Evolutionary conservation across 2,113 vertebrate species (phyloP).

Genomic region (Tragulus kanchil): DNA sequence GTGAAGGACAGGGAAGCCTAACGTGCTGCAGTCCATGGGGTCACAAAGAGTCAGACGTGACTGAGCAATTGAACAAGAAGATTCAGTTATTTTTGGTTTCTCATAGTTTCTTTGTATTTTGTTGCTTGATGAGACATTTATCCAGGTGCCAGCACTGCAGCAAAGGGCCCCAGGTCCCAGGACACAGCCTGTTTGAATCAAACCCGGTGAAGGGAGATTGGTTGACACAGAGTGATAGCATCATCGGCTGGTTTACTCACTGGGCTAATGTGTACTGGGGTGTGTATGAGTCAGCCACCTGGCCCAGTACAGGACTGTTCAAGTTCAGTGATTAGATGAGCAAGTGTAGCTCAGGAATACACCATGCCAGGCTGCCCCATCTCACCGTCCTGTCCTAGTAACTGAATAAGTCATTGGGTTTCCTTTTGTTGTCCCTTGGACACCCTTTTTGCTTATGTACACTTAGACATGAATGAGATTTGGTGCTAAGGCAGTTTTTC

Average conservation of each 20-base stretch:
- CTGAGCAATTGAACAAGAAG: too few relatives aligned
- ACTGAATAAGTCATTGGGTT: neutral
- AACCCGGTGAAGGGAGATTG: neutral
- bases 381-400: neutral
- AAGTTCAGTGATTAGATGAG: neutral
- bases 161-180: too few relatives aligned
- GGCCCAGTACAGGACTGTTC: rapidly evolving
- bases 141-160: too few relatives aligned
- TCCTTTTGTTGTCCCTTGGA: neutral
- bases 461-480: conserved; percentile 59
- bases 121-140: too few relatives aligned
- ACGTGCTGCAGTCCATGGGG: too few relatives aligned
- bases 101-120: too few relatives aligned
- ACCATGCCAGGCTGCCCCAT: too few relatives aligned
- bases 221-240: too few relatives aligned
- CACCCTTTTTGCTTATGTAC: neutral
- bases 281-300: rapidly evolving
- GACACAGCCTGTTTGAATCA: too few relatives aligned
- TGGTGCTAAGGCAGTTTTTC: conserved; percentile 45
- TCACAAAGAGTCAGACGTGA: too few relatives aligned
- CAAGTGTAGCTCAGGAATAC: neutral
- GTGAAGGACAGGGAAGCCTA: too few relatives aligned
- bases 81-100: too few relatives aligned
- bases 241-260: neutral
- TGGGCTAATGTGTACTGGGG: neutral